Percentiles rank a stretch among this genome's conserved stretches.
Conservation (phyloP, 2,113 vertebrate species). For the Mixornis gularis region DNA sequence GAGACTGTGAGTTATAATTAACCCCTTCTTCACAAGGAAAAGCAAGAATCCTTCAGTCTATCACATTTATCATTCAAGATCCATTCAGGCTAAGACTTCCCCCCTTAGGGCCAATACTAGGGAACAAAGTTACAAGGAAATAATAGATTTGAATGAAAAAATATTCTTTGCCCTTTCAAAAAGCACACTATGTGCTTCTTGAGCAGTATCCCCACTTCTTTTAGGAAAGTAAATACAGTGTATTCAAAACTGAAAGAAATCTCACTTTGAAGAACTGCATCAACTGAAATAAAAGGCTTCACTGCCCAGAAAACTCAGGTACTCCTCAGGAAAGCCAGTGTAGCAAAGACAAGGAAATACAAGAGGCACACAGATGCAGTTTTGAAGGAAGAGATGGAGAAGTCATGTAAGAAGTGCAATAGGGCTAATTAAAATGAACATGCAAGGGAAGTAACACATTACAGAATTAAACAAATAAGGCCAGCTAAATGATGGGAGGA, state of each 20-base stretch:
- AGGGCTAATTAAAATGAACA: not conserved
- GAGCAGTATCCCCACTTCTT: not conserved
- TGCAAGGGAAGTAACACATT: not conserved
- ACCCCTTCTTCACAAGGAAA: constrained; percentile 10
- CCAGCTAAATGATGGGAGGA: not conserved
- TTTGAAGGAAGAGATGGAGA: not conserved
- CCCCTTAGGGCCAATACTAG: not conserved
- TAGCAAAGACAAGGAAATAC: not conserved
- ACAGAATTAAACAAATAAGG: not conserved
- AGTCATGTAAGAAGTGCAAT: not conserved
- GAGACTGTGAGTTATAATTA: not conserved
- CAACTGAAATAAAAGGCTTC: not conserved
- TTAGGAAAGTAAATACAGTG: not conserved
- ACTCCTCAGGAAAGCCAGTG: not conserved
- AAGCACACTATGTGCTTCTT: not conserved
- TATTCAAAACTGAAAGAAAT: not conserved
- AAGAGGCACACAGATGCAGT: not conserved
- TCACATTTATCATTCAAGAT: not conserved
- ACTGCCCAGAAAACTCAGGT: not conserved
- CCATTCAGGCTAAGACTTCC: not conserved
- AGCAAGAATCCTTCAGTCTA: not conserved
- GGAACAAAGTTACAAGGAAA: not conserved
- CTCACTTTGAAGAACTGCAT: not conserved
- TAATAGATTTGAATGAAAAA: not conserved
- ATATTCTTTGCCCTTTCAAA: not conserved